Evolutionary conservation across 2,797 vertebrate genomes (phyloP), one percentile per base, ranked within the genome.

Genomic region (Halcyon leucocephala): DNA sequence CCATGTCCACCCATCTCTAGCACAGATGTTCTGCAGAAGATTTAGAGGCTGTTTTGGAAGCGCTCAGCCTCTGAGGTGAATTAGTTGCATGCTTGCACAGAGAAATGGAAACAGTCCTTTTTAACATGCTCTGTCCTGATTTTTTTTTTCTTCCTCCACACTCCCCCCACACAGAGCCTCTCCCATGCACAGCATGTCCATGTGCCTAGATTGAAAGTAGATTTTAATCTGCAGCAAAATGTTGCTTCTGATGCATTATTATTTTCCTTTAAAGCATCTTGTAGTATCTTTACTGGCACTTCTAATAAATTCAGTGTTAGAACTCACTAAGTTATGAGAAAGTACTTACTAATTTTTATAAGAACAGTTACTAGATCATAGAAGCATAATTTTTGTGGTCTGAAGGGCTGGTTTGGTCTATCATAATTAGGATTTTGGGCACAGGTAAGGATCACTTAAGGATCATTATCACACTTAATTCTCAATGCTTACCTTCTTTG

Each of bases 11-110:
- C 89, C 94, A 95, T 78, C 41, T 87, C 93, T 72, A 91, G 77
- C 70, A 86, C 95, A 97, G 97, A 96, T 98, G 96, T 97, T 98
- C 95, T 93, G 82, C 64, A 93, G 46, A 96, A 97, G 93, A 97
- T 97, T 95, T 96, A 97, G 82, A 79, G 83, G 57, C 17, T 93
- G 37, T 87, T 97, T 92, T 94, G 73, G 57, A 94, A 89, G 57
- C 46, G 69, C 25, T 85, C 70, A 66, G 70, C 69, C 90, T 69
- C 66, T 86, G 74, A 93, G 65, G 62, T 95, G 90, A 96, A 96
- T 96, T 93, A 94, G 33, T 89, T 92, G 55, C 67, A n/a, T 83
- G 48, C 44, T 95, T 95, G 69, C 51, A 57, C 2, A 12, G 82
- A 89, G 93, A 89, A 92, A 57, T 65, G 21, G 39, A 80, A 96